Percentiles rank a stretch among this genome's conserved stretches.
phyloP scores from a whole-genome alignment of 2,113 vertebrate species.

The Euleptes europaea region DNA sequence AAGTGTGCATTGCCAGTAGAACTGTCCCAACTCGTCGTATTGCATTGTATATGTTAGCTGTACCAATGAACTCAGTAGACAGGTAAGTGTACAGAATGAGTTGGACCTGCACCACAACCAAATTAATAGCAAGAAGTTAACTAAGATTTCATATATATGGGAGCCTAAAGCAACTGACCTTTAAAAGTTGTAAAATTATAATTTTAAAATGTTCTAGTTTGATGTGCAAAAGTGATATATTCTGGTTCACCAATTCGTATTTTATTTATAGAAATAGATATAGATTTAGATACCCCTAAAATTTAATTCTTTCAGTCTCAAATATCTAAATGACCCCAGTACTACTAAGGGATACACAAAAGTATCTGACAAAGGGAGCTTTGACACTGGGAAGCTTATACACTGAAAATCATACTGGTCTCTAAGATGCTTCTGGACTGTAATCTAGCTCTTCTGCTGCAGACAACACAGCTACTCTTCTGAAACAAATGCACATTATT shows the following conservation, averaged over 20 bases:
- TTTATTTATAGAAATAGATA: too few relatives aligned
- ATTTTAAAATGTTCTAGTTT: not conserved
- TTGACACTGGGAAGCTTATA: too few relatives aligned
- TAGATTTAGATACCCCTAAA: not conserved
- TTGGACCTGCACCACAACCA: conserved; percentile 82
- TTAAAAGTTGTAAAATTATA: not conserved
- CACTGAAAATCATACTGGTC: too few relatives aligned
- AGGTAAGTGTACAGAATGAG: conserved; percentile 92
- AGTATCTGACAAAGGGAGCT: too few relatives aligned
- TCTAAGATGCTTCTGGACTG: too few relatives aligned
- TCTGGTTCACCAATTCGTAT: not conserved
- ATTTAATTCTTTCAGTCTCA: too few relatives aligned
- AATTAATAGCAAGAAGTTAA: conserved; percentile 1
- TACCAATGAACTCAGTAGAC: conserved; percentile 95
- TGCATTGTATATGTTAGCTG: conserved; percentile 94
- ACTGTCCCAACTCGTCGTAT: conserved; percentile 93
- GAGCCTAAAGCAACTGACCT: not conserved
- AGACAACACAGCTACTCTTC: too few relatives aligned
- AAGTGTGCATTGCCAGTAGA: conserved; percentile 92
- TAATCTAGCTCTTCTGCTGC: too few relatives aligned
- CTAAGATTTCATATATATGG: not conserved
- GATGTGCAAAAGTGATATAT: not conserved
- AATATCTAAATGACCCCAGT: not conserved
- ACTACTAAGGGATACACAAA: too few relatives aligned
- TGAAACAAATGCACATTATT: conserved; percentile 29